These are phyloP conservation scores for Orycteropus afer DNA, from an alignment of 2,113 vertebrate genomes.

Conservation along the genomic window DNA sequence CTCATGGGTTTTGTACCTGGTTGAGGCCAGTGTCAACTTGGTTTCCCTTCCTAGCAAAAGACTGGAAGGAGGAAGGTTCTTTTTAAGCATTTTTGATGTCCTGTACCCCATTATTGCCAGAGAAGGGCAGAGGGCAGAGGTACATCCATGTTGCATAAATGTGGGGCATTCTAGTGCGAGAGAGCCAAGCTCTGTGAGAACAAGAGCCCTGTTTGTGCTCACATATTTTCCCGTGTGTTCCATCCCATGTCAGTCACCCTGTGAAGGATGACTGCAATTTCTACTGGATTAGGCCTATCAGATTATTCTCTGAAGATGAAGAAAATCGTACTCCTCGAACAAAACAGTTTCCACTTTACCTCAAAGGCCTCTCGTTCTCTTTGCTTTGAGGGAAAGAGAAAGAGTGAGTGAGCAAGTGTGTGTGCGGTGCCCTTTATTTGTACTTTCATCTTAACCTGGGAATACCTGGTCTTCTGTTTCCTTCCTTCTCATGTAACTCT, in stretches of 20 bases:
- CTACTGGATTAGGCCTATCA: constrained; percentile 60
- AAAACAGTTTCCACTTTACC: constrained; percentile 65
- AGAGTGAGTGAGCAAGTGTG: neutral
- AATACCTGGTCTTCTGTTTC: constrained; percentile 64
- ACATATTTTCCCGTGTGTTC: neutral
- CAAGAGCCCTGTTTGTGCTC: constrained; percentile 23
- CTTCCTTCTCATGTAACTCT: constrained; percentile 53
- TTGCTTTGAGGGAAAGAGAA: constrained; percentile 75
- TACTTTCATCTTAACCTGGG: constrained; percentile 79
- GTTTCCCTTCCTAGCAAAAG: neutral
- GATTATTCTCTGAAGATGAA: constrained; percentile 68
- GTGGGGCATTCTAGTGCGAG: neutral
- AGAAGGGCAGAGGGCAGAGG: neutral
- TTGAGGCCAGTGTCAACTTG: neutral
- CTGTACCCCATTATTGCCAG: neutral
- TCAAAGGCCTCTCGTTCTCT: constrained; percentile 72
- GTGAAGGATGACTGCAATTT: constrained; percentile 31
- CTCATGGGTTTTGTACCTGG: neutral
- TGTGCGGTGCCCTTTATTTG: constrained; percentile 69
- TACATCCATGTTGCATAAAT: neutral
- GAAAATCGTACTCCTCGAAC: constrained; percentile 59
- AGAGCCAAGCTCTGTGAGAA: neutral
- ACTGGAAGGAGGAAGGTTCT: neutral
- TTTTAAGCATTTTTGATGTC: neutral
- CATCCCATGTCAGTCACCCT: neutral